Evolutionary conservation across 1,140 invertebrate species (phyloP).

Genomic region (Diabrotica virgifera): DNA sequence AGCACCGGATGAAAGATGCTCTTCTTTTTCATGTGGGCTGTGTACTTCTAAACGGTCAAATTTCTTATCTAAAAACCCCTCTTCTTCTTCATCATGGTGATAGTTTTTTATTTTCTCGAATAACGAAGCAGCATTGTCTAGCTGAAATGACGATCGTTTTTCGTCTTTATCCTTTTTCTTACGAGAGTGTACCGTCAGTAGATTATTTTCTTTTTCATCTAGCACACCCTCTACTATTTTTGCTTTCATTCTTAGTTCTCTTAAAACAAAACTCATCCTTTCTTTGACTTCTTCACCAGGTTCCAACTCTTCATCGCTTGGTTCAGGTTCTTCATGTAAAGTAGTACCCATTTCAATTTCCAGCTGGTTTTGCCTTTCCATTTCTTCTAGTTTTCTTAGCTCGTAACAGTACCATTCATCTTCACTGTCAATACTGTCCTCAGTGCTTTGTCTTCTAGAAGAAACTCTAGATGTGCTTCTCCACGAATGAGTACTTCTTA

Average conservation of each 20-base stretch:
- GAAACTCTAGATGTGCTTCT: slow-evolving; percentile 82
- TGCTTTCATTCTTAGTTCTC: slow-evolving; percentile 69
- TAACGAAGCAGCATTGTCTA: slow-evolving; percentile 37
- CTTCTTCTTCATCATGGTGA: slow-evolving; percentile 39
- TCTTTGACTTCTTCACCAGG: slow-evolving; percentile 71
- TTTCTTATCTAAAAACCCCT: slow-evolving; percentile 31
- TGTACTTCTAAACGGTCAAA: slow-evolving; percentile 47
- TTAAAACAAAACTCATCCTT: slow-evolving; percentile 72
- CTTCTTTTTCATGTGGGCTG: slow-evolving; percentile 46
- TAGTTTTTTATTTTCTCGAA: slow-evolving; percentile 55
- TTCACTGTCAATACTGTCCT: slow-evolving; percentile 89
- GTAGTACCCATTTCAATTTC: slow-evolving; percentile 62
- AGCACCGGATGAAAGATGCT: slow-evolving; percentile 67
- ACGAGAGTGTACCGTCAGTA: slow-evolving; percentile 47
- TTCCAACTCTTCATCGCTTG: slow-evolving; percentile 51
- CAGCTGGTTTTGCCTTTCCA: slow-evolving; percentile 71
- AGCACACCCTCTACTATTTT: slow-evolving; percentile 48
- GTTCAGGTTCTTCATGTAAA: slow-evolving; percentile 59
- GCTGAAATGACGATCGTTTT: slow-evolving; percentile 33
- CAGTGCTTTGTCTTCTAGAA: slow-evolving; percentile 83
- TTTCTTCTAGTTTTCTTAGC: slow-evolving; percentile 78
- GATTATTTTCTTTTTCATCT: slow-evolving; percentile 42
- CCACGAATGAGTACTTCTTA: slow-evolving; percentile 80
- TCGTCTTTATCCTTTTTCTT: slow-evolving; percentile 49
- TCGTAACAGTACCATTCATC: slow-evolving; percentile 93